These are phyloP conservation scores for Athene cunicularia DNA, from an alignment of 2,113 vertebrate species.

Conservation along the genomic window DNA sequence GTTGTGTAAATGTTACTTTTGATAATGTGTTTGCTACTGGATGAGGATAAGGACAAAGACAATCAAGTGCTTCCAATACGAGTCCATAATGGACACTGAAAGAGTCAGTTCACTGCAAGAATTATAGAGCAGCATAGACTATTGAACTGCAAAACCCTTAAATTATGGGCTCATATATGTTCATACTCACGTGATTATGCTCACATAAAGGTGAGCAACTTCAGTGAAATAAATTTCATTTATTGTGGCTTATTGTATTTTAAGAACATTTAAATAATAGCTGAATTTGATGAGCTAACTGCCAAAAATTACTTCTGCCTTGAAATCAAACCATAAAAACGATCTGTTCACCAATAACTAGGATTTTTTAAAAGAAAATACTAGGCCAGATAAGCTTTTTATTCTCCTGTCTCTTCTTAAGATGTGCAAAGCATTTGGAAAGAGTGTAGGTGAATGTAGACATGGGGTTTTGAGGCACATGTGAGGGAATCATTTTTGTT, in stretches of 20 bases:
- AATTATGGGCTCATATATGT: neutral
- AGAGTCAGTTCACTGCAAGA: neutral
- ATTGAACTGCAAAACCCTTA: neutral
- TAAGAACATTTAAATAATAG: neutral
- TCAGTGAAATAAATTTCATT: neutral
- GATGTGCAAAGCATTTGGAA: neutral
- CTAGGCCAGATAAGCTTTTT: neutral
- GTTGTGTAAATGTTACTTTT: neutral
- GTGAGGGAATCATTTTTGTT: accelerated
- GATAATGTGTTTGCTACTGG: neutral
- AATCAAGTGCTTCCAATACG: neutral
- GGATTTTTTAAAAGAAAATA: neutral
- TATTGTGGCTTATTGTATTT: neutral
- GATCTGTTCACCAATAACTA: neutral
- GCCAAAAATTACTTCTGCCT: neutral
- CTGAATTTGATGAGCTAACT: neutral
- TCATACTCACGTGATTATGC: neutral
- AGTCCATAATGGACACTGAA: neutral
- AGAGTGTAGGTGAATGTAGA: neutral
- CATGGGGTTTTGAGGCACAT: neutral
- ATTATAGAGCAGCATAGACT: neutral
- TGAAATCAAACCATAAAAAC: neutral
- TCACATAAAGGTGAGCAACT: neutral
- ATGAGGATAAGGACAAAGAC: neutral
- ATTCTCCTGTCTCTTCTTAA: neutral